Base-by-base conservation (phyloP, 2,888 invertebrate genomes). In the Chaitophorus viminalis region DNA sequence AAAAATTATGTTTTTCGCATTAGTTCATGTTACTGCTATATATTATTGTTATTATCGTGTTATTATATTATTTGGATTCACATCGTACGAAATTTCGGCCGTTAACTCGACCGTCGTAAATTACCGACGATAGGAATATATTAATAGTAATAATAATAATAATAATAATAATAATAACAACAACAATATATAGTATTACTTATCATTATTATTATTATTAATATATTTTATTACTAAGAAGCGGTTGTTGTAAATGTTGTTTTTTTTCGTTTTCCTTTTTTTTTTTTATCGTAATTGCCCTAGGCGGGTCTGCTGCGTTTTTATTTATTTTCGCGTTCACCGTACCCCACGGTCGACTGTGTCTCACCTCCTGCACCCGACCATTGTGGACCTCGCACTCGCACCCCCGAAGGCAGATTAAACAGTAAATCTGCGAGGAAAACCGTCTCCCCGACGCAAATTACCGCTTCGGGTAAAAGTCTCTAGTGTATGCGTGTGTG, bases 381-480 rank as follows among this genome's bases (percentile, higher is more conserved):
- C n/a, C n/a, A n/a, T n/a, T 9, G 9, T n/a, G n/a, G n/a, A n/a
- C n/a, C n/a, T n/a, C n/a, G n/a, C n/a, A 8, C 65, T 3, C 65
- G n/a, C 2, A n/a, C 65, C 65, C 46, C 9, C 65, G 65, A 8
- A 25, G 65, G 65, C 65, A 65, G 8, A 65, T 65, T 65, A 65
- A 65, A 65, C 65, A 65, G 65, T 65, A 65, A 65, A 65, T 65
- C 65, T 65, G 65, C 65, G 65, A n/a, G 65, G n/a, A 65, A 65
- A 65, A 65, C 65, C n/a, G 65, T 65, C 65, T n/a, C 65, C 65
- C 65, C n/a, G n/a, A 65, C 65, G n/a, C 65, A 65, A 65, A 65
- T 65, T 65, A n/a, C 65, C 65, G 9, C 9, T 25, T n/a, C 3
- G 65, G 54, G 54, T 54, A 54, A 18, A 21, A 54, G 54, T 54